These are phyloP conservation scores for Tragelaphus buxtoni DNA, from an alignment of 2,113 vertebrate genomes.

Conservation along the genomic window DNA sequence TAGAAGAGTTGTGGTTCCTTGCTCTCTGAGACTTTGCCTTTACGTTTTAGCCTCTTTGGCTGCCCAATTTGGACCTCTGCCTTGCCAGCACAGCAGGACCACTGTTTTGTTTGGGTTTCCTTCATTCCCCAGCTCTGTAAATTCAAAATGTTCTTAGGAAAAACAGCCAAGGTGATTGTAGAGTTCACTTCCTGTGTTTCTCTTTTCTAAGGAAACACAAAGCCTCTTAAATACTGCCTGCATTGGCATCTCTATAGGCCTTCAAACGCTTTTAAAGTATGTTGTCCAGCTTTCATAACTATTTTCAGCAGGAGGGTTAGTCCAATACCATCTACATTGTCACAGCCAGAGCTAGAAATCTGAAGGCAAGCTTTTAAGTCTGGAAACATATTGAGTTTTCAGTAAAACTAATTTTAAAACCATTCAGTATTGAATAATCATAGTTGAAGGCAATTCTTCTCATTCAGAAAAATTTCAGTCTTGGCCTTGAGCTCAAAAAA, in stretches of 20 bases:
- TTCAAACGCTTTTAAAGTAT: background rate
- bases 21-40: background rate
- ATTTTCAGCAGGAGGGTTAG: background rate
- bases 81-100: background rate
- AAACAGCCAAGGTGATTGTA: background rate
- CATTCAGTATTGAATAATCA: background rate
- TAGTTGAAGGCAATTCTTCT: background rate
- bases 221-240: background rate
- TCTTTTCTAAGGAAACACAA: background rate
- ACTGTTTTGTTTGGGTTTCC: background rate
- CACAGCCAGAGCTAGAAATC: background rate
- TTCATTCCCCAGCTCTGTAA: background rate
- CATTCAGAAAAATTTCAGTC: background rate
- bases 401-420: conserved; percentile 4
- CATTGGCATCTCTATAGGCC: background rate
- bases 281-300: background rate
- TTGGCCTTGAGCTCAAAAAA: background rate
- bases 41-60: background rate
- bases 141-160: background rate
- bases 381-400: background rate
- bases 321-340: background rate
- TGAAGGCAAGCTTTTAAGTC: background rate
- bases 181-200: background rate
- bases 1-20: background rate
- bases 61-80: background rate